Conservation (phyloP, 1,140 invertebrate genomes). For the Drosophila mojavensis region DNA sequence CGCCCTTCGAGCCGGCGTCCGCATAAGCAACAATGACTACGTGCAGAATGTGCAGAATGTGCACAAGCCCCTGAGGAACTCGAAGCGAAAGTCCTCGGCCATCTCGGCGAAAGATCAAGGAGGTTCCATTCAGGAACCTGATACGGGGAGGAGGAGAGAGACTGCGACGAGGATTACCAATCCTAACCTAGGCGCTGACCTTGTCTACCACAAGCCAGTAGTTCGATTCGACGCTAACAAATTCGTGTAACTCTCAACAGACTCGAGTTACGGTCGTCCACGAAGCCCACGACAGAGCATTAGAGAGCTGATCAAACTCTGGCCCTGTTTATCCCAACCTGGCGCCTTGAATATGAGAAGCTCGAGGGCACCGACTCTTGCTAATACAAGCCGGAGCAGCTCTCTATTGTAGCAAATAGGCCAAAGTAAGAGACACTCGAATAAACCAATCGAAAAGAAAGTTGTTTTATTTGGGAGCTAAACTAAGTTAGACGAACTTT, state of each 20-base stretch:
- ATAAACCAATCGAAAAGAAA: not conserved
- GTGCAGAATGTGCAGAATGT: too few species aligned
- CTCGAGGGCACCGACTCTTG: not conserved
- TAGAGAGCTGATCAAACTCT: not conserved
- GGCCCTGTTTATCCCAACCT: not conserved
- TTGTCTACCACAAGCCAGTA: too few species aligned
- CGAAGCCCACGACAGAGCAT: conserved; percentile 1
- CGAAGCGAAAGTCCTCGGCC: not conserved
- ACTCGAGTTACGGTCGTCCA: not conserved
- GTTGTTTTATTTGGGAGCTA: too few species aligned
- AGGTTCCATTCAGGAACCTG: too few species aligned
- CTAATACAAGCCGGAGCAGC: not conserved
- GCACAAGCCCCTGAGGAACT: not conserved
- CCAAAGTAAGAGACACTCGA: conserved; percentile 5
- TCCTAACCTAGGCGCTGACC: too few species aligned
- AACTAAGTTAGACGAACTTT: too few species aligned
- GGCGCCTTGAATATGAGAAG: too few species aligned
- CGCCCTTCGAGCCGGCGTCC: conserved; percentile 14
- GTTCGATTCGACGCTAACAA: too few species aligned
- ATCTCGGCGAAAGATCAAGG: too few species aligned
- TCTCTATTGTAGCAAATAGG: not conserved
- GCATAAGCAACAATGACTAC: not conserved
- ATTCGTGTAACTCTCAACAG: too few species aligned
- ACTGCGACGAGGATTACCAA: not conserved
- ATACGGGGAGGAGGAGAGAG: too few species aligned